phyloP scores from a whole-genome alignment of 2,113 vertebrate species.

The Fulica atra region DNA sequence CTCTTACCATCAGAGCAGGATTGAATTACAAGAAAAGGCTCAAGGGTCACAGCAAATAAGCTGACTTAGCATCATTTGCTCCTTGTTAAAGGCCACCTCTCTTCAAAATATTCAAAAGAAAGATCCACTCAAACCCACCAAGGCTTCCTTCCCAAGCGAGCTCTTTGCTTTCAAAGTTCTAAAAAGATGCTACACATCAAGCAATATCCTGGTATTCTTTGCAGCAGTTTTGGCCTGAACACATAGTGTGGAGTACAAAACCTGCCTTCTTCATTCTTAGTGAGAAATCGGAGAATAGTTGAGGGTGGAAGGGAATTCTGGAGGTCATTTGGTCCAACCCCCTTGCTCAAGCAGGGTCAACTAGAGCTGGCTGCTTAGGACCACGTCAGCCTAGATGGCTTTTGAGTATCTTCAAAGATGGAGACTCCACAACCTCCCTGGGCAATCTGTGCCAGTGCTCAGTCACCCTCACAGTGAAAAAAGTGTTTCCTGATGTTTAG shows the following conservation, averaged over 20 bases:
- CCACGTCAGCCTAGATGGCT: accelerated
- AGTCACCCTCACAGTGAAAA: neutral
- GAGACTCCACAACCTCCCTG: neutral
- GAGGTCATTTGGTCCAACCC: neutral
- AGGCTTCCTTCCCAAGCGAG: neutral
- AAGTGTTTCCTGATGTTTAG: neutral
- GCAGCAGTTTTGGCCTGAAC: neutral
- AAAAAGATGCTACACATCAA: neutral
- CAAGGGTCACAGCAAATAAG: neutral
- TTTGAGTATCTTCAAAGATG: neutral
- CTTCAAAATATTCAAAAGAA: neutral
- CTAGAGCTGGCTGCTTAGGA: neutral
- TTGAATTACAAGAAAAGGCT: neutral
- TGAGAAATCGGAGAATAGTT: neutral
- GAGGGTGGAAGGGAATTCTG: neutral
- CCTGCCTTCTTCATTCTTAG: neutral
- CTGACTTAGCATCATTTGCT: neutral
- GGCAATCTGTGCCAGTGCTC: neutral
- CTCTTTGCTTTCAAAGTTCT: neutral
- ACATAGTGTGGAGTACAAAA: neutral
- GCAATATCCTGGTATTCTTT: neutral
- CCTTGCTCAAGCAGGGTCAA: neutral
- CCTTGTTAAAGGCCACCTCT: neutral
- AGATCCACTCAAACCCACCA: neutral
- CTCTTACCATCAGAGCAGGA: neutral